Percentiles rank a stretch among this genome's conserved stretches.
Evolutionary conservation across 1,140 invertebrate genomes (phyloP).

Genomic region (Bombus polaris): DNA sequence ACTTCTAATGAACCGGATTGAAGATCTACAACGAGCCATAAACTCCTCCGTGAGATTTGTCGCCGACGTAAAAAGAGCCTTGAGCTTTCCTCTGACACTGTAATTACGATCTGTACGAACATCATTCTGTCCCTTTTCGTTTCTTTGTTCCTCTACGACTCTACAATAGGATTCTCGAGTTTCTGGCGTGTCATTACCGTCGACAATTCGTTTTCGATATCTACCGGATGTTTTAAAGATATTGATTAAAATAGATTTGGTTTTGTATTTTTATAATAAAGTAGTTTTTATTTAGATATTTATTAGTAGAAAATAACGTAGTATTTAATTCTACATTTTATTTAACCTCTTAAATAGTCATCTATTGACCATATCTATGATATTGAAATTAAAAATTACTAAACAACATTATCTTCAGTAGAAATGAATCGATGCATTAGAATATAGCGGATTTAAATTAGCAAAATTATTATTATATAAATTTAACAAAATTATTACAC

Average conservation of each 20-base stretch:
- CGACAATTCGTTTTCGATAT: background rate
- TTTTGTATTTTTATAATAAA: background rate
- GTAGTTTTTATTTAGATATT: background rate
- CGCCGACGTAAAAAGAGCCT: conserved; percentile 20
- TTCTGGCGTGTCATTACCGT: background rate
- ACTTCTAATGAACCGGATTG: conserved; percentile 46
- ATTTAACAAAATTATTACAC: background rate
- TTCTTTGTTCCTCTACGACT: background rate
- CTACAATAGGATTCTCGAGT: background rate
- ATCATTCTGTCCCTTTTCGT: no score
- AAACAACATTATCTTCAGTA: background rate
- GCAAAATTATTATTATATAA: background rate
- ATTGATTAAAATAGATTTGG: background rate
- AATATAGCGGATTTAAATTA: background rate
- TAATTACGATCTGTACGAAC: conserved; percentile 27
- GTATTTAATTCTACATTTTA: no score
- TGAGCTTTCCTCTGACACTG: background rate
- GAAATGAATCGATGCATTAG: background rate
- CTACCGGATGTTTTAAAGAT: background rate
- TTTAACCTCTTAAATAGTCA: no score
- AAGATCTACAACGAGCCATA: conserved; percentile 31
- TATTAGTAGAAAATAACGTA: no score
- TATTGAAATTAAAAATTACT: no score
- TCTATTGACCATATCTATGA: no score
- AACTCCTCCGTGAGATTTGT: conserved; percentile 30